Base-by-base conservation (phyloP, 2,888 invertebrate genomes). In the Ennomos fuscantarius region DNA sequence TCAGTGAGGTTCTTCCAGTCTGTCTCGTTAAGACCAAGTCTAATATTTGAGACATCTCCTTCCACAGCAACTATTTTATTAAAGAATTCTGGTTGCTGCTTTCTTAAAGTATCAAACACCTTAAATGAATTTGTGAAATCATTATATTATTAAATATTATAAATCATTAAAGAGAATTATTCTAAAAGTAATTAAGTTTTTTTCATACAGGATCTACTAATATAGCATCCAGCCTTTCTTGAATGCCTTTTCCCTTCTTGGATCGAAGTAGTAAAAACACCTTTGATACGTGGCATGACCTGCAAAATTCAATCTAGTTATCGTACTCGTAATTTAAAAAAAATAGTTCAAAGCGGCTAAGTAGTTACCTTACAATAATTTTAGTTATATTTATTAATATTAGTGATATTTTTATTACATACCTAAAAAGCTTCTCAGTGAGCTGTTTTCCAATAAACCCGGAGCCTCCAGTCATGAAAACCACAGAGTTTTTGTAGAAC, bases 381-480 rank as follows among this genome's bases (percentile, higher is more conserved):
- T n/a, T n/a, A n/a, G n/a, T n/a, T n/a, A n/a, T n/a, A n/a, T n/a
- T n/a, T 3, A 24, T 24, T 24, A 24, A 24, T 24, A 2, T 3
- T 24, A 24, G 1, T 24, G 3, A 24, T 24, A 2, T 24, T 24
- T 24, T 35, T 32, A n/a, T n/a, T 8, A 8, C 0, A 2, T 55
- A 69, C 66, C 68, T 66, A n/a, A 66, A 89, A 24, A 98, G 86
- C 85, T 98, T 98, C 83, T 98, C 98, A 0, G 98, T 92, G n/a
- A 98, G 86, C 0, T 97, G 96, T 89, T 98, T 98, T 36, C 98
- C 98, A 79, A 98, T 92, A 81, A 98, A 98, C 6, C 98, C 98
- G 0, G 97, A 96, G 15, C 95, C 96, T 8, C 98, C 98, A 0
- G 97, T 97, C 41, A 98, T 93, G 51, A 98, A 93, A 35, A 97